Percentiles rank a stretch among this genome's conserved stretches.
Evolutionary conservation across 1,140 invertebrate species (phyloP).

Genomic region (Hesperophylax magnus): DNA sequence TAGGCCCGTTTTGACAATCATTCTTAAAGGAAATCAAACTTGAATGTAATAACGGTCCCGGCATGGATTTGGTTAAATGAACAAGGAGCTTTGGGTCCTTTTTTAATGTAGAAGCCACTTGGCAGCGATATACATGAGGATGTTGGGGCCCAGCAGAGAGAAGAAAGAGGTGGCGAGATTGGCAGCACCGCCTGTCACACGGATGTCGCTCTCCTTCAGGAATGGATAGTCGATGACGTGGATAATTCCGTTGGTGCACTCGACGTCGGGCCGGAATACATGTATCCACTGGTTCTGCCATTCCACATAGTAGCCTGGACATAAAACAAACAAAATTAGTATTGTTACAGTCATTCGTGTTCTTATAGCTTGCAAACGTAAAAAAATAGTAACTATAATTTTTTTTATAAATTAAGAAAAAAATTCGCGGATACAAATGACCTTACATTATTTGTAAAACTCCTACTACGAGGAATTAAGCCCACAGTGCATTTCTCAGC

Average conservation of each 20-base stretch:
- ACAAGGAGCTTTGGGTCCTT: not conserved
- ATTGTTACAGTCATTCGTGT: not conserved
- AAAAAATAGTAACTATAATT: no score
- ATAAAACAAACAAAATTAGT: not conserved
- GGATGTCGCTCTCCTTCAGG: slow-evolving; percentile 86
- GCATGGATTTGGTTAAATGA: no score
- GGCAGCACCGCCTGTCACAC: slow-evolving; percentile 73
- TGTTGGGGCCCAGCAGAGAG: slow-evolving; percentile 59
- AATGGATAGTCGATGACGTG: slow-evolving; percentile 92
- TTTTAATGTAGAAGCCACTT: slow-evolving; percentile 42
- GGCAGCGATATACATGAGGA: slow-evolving; percentile 42
- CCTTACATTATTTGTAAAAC: no score
- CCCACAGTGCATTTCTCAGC: no score
- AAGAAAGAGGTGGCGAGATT: slow-evolving; percentile 58
- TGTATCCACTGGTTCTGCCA: slow-evolving; percentile 87
- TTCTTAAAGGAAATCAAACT: not conserved
- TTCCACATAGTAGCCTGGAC: slow-evolving; percentile 83
- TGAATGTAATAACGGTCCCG: not conserved
- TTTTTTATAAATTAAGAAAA: no score
- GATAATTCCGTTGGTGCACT: slow-evolving; percentile 94
- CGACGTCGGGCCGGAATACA: slow-evolving; percentile 90
- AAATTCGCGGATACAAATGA: no score
- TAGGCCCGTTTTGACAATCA: not conserved
- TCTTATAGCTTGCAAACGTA: no score
- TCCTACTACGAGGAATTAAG: no score